A percentile compares a stretch with the other conserved stretches of the same genome.
phyloP scores from a whole-genome alignment of 2,113 vertebrate genomes.

The Penelope pileata region DNA sequence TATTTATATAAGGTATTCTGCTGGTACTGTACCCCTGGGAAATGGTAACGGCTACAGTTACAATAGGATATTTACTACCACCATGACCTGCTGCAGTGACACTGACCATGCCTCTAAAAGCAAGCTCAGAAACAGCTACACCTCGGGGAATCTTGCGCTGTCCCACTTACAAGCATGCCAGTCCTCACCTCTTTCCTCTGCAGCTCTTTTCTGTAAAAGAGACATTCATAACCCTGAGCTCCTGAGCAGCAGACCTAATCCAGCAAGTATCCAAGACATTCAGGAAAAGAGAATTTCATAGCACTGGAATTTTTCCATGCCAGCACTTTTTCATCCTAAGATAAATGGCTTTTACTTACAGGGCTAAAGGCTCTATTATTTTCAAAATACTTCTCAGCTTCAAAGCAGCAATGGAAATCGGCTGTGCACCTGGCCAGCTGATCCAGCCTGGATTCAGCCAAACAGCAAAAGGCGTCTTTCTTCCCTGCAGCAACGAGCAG shows the following conservation, averaged over 20 bases:
- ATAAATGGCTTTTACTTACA: slow-evolving; percentile 73
- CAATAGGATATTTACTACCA: background rate
- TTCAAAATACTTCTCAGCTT: slow-evolving; percentile 68
- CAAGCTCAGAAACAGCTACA: slow-evolving; percentile 12
- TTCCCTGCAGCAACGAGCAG: background rate
- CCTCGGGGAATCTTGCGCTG: background rate
- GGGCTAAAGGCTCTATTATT: slow-evolving; percentile 68
- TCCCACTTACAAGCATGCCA: slow-evolving; percentile 14
- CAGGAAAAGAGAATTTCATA: slow-evolving; percentile 61
- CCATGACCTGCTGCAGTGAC: background rate
- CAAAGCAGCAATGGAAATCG: slow-evolving; percentile 69
- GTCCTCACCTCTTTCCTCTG: slow-evolving; percentile 41
- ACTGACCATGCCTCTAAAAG: slow-evolving; percentile 7
- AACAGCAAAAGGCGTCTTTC: slow-evolving; percentile 48
- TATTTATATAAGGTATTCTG: slow-evolving; percentile 49
- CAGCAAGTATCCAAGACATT: slow-evolving; percentile 54
- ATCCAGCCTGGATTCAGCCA: slow-evolving; percentile 54
- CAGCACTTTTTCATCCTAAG: slow-evolving; percentile 63
- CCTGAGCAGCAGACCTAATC: slow-evolving; percentile 51
- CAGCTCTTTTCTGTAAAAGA: slow-evolving; percentile 62
- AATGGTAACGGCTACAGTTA: background rate
- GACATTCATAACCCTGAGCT: slow-evolving; percentile 56
- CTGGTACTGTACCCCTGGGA: slow-evolving; percentile 20
- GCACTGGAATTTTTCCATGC: slow-evolving; percentile 68
- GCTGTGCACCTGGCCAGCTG: slow-evolving; percentile 62